Conservation (phyloP, 2,888 invertebrate genomes). For the Lomographa bimaculata region DNA sequence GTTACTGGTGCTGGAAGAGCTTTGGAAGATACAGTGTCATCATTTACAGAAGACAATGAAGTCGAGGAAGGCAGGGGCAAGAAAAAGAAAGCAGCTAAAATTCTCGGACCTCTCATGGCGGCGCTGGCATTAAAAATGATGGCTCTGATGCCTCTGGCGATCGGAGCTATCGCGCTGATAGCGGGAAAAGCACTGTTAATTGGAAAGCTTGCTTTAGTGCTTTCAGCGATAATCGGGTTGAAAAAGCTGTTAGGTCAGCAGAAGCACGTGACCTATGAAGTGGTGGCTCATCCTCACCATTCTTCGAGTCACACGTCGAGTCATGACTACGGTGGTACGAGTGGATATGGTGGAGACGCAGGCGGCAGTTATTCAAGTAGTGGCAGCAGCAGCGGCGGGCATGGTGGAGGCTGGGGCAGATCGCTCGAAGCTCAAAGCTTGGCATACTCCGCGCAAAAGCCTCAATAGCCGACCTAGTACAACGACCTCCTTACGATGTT, state of each 20-base stretch:
- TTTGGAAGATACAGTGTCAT: conserved; percentile 88
- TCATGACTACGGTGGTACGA: conserved; percentile 85
- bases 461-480: conserved; percentile 74
- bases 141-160: conserved; percentile 89
- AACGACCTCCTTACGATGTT: conserved; percentile 63
- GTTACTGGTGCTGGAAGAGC: conserved; percentile 92
- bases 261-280: conserved; percentile 94
- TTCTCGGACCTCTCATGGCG: conserved; percentile 90
- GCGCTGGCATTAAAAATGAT: conserved; percentile 91
- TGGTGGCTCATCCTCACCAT: conserved; percentile 93
- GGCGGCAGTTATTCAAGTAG: conserved; percentile 75
- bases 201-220: conserved; percentile 92
- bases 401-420: conserved; percentile 88
- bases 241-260: conserved; percentile 92
- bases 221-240: conserved; percentile 92
- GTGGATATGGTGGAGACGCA: conserved; percentile 86
- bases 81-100: conserved; percentile 92
- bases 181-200: conserved; percentile 93
- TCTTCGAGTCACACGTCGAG: conserved; percentile 87
- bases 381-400: conserved; percentile 64
- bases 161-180: conserved; percentile 92
- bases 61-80: conserved; percentile 90
- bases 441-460: conserved; percentile 91
- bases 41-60: conserved; percentile 80
- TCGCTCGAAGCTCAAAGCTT: conserved; percentile 90